These are phyloP conservation scores for Brachyptera putata DNA, from an alignment of 2,888 invertebrate genomes.

Conservation along the genomic window DNA sequence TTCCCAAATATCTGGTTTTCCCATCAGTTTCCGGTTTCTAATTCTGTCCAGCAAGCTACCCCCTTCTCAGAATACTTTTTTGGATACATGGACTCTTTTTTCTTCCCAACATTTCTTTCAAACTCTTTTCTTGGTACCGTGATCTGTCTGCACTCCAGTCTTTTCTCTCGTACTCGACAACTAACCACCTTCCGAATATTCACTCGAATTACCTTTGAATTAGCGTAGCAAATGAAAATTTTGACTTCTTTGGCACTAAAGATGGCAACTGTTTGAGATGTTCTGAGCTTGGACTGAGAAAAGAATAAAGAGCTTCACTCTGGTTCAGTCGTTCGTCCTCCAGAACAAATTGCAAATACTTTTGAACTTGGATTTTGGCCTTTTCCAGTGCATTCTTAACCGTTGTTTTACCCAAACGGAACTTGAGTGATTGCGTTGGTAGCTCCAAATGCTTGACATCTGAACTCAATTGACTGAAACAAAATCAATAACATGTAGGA, in stretches of 20 bases:
- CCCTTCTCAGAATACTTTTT: no score
- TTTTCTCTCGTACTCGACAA: no score
- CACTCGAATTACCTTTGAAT: conserved; percentile 82
- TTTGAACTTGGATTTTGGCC: conserved; percentile 77
- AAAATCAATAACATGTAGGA: neutral
- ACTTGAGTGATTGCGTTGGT: conserved; percentile 76
- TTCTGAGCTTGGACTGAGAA: conserved; percentile 88
- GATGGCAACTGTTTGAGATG: conserved; percentile 72
- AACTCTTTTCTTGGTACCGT: no score
- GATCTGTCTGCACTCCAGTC: no score
- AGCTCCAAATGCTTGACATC: conserved; percentile 77
- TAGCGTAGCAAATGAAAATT: conserved; percentile 80
- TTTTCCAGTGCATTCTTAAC: conserved; percentile 77
- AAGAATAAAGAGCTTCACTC: conserved; percentile 85
- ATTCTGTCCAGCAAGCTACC: no score
- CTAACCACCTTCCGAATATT: no score
- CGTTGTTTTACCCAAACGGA: conserved; percentile 71
- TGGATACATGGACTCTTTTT: no score
- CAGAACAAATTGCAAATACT: conserved; percentile 80
- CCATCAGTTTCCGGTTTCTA: no score
- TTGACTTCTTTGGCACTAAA: conserved; percentile 80
- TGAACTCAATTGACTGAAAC: conserved; percentile 64
- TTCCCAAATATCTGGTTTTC: no score
- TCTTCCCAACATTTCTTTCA: no score
- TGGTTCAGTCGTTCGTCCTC: conserved; percentile 83